Evolutionary conservation across 2,797 vertebrate species (phyloP).

Genomic region (Parambassis ranga): DNA sequence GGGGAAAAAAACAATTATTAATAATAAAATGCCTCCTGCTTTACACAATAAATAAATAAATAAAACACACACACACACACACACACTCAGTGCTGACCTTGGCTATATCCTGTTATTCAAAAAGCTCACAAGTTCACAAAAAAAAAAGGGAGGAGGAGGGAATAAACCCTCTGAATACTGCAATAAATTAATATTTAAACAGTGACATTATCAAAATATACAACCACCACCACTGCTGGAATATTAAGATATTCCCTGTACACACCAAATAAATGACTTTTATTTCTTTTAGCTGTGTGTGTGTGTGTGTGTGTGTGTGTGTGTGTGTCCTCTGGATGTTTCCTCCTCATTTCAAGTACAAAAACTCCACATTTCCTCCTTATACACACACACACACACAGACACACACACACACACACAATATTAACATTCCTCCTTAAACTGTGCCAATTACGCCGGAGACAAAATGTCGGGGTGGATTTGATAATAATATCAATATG

Average conservation of each 20-base stretch:
- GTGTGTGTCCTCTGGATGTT: slow-evolving; percentile 27
- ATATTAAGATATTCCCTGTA: neutral
- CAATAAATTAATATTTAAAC: slow-evolving; percentile 39
- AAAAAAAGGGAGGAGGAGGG: neutral
- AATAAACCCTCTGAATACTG: slow-evolving; percentile 4
- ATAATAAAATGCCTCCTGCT: slow-evolving; percentile 32
- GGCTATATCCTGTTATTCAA: slow-evolving; percentile 66
- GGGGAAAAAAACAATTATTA: slow-evolving; percentile 10
- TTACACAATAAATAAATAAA: slow-evolving; percentile 33
- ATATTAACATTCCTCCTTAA: slow-evolving; percentile 71
- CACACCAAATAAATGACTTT: slow-evolving; percentile 35
- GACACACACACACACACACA: slow-evolving; percentile 13
- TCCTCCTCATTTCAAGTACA: slow-evolving; percentile 55
- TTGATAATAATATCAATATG: slow-evolving; percentile 71
- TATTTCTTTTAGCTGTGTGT: too few species aligned
- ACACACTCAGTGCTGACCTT: slow-evolving; percentile 69
- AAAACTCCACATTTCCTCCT: slow-evolving; percentile 40
- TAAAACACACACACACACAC: neutral
- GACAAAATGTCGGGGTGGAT: slow-evolving; percentile 73
- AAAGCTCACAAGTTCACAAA: slow-evolving; percentile 43
- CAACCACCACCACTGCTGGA: neutral
- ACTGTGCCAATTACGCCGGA: slow-evolving; percentile 61
- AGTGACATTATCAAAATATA: slow-evolving; percentile 14
- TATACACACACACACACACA: slow-evolving; percentile 7
- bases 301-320: too few species aligned